A percentile compares a stretch with the other conserved stretches of the same genome.
phyloP scores from a whole-genome alignment of 1,140 invertebrate genomes.

The Formica exsecta region DNA sequence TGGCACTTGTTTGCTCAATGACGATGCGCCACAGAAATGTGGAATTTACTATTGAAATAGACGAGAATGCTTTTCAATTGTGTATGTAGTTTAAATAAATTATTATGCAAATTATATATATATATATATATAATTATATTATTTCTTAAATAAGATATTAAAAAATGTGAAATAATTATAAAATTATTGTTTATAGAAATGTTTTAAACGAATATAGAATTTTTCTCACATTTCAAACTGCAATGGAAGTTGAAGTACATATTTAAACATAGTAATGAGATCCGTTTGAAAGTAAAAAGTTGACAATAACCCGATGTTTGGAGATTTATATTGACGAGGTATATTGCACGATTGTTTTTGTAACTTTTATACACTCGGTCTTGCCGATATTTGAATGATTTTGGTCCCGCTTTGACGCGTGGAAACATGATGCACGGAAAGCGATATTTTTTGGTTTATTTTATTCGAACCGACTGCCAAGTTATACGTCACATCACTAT shows the following conservation, averaged over 20 bases:
- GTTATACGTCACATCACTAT: constrained; percentile 31
- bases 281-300: not conserved
- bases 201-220: not conserved
- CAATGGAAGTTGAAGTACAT: not conserved
- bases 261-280: not conserved
- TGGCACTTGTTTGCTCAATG: constrained; percentile 75
- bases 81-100: constrained; percentile 8
- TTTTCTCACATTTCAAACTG: constrained; percentile 3
- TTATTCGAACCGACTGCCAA: constrained; percentile 14
- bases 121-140: no score
- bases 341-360: constrained; percentile 26
- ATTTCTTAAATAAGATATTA: not conserved
- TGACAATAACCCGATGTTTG: not conserved
- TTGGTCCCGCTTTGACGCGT: not conserved
- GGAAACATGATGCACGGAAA: constrained; percentile 30
- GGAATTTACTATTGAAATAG: constrained; percentile 43
- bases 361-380: constrained; percentile 35
- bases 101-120: not conserved
- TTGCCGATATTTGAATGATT: constrained; percentile 38
- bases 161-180: not conserved
- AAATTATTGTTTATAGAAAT: not conserved
- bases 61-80: constrained; percentile 14
- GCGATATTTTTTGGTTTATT: constrained; percentile 42
- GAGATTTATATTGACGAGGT: constrained; percentile 6
- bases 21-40: constrained; percentile 58